Conservation (phyloP, 2,797 vertebrate genomes). For the Crenuchus spilurus region DNA sequence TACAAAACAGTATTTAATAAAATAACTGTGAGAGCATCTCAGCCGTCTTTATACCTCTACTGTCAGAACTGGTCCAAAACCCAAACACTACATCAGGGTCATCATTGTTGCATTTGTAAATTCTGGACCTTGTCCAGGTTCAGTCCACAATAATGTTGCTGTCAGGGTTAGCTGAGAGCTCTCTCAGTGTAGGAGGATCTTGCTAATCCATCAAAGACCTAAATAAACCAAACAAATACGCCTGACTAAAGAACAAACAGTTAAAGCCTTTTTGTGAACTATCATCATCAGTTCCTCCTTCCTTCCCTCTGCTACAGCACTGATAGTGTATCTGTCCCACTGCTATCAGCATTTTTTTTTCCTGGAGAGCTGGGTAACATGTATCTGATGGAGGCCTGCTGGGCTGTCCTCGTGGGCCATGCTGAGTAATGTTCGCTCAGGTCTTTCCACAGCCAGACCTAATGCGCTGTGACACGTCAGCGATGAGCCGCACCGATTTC, state of each 20-base stretch:
- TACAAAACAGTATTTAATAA: too few relatives aligned
- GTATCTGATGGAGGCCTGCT: constrained; percentile 60
- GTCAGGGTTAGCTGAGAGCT: constrained; percentile 10
- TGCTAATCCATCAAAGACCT: constrained; percentile 82
- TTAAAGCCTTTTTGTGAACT: constrained; percentile 66
- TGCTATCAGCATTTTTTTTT: constrained; percentile 59
- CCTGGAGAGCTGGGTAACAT: constrained; percentile 56
- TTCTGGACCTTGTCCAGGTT: too few relatives aligned
- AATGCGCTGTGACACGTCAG: constrained; percentile 70
- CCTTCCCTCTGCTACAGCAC: constrained; percentile 33
- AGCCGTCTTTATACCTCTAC: too few relatives aligned
- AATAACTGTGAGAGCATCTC: too few relatives aligned
- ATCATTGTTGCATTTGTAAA: too few relatives aligned
- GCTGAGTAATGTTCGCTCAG: constrained; percentile 55
- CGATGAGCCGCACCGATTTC: constrained; percentile 65
- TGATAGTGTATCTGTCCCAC: constrained; percentile 52
- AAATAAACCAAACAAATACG: constrained; percentile 75
- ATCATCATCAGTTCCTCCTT: constrained; percentile 46
- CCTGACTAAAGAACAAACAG: constrained; percentile 64
- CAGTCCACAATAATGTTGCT: too few relatives aligned
- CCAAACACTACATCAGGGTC: too few relatives aligned
- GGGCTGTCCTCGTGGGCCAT: constrained; percentile 51
- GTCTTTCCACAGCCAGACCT: constrained; percentile 68
- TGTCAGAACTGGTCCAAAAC: too few relatives aligned
- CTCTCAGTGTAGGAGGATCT: constrained; percentile 64